These are phyloP conservation scores for Tenthredo scrophulariae DNA, from an alignment of 2,888 invertebrate species.

Conservation along the genomic window DNA sequence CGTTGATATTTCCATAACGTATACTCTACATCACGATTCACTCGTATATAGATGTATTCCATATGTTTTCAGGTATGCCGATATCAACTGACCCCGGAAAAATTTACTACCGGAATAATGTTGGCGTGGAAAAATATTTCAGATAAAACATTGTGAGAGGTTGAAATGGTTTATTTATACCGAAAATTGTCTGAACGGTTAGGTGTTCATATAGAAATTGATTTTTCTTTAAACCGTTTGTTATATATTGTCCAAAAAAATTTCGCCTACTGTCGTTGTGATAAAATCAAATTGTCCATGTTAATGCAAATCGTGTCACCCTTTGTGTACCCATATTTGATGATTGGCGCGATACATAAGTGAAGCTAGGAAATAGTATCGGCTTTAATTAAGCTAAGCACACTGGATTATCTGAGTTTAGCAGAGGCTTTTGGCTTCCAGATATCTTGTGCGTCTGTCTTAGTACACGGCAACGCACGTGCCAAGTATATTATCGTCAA, in stretches of 20 bases:
- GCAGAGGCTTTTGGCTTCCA: slow-evolving; percentile 27
- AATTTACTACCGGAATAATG: slow-evolving; percentile 14
- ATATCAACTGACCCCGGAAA: background rate
- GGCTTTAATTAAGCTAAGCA: slow-evolving; percentile 41
- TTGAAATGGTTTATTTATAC: slow-evolving; percentile 10
- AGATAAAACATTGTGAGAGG: background rate
- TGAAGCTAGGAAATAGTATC: slow-evolving; percentile 36
- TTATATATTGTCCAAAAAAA: background rate
- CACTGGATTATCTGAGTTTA: slow-evolving; percentile 43
- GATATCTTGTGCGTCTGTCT: slow-evolving; percentile 5
- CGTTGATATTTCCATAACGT: background rate
- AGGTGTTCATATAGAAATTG: background rate
- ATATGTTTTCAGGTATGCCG: background rate
- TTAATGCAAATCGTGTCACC: background rate
- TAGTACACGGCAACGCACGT: slow-evolving; percentile 14
- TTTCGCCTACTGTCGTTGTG: background rate
- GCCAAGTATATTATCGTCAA: slow-evolving; percentile 23
- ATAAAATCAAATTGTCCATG: background rate
- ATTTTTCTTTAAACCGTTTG: background rate
- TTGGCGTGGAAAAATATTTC: background rate
- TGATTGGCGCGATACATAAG: background rate
- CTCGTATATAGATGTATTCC: background rate
- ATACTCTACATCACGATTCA: background rate
- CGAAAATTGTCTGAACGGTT: background rate
- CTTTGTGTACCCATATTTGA: background rate